Conservation (phyloP, 2,888 invertebrate species). For the Creontiades dilutus region DNA sequence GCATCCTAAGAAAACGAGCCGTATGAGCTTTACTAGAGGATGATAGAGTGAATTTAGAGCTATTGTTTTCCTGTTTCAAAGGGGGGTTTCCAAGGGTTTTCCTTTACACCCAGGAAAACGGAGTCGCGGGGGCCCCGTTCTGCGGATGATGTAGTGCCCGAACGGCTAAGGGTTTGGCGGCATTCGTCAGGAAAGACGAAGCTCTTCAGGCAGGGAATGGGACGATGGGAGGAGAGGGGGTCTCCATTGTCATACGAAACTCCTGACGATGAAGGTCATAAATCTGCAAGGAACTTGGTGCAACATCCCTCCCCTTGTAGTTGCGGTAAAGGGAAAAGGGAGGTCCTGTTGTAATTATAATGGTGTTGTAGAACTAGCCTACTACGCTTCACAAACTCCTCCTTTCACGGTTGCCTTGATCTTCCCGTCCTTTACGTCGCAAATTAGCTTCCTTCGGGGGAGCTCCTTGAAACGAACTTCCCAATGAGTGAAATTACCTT, state of each 20-base stretch:
- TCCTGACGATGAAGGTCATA: slow-evolving; percentile 69
- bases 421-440: slow-evolving; percentile 30
- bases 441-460: slow-evolving; percentile 29
- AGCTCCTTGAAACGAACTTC: slow-evolving; percentile 22
- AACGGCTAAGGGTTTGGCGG: neutral
- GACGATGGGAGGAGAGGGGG: no score
- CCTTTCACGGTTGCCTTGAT: slow-evolving; percentile 44
- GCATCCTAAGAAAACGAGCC: slow-evolving; percentile 41
- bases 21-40: slow-evolving; percentile 23
- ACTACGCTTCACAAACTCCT: slow-evolving; percentile 30
- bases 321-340: neutral
- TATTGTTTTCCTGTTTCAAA: slow-evolving; percentile 56
- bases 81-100: slow-evolving; percentile 21
- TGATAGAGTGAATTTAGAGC: slow-evolving; percentile 54
- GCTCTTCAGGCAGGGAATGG: neutral
- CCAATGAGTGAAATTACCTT: slow-evolving; percentile 37
- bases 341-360: slow-evolving; percentile 55
- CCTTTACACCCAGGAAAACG: slow-evolving; percentile 44
- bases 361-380: slow-evolving; percentile 58
- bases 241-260: slow-evolving; percentile 60
- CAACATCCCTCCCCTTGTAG: neutral
- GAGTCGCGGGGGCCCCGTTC: slow-evolving; percentile 12
- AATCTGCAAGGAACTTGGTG: slow-evolving; percentile 60
- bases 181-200: slow-evolving; percentile 47
- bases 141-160: slow-evolving; percentile 50